These are phyloP conservation scores for Tinea pellionella DNA, from an alignment of 2,888 invertebrate genomes.

Conservation along the genomic window DNA sequence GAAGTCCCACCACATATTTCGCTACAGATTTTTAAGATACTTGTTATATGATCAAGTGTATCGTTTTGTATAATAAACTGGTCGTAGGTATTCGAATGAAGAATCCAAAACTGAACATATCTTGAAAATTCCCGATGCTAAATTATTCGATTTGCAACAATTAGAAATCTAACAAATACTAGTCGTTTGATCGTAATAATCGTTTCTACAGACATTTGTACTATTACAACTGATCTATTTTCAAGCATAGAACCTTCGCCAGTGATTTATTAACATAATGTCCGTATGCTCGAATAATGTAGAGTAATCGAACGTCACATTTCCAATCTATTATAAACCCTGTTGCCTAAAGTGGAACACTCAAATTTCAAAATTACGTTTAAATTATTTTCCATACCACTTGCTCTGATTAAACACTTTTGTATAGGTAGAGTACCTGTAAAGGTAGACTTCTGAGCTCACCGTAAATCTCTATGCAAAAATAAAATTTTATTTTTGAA, in stretches of 20 bases:
- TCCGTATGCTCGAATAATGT: background rate
- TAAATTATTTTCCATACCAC: slow-evolving; percentile 2
- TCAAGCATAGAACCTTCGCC: background rate
- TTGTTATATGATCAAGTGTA: too few relatives aligned
- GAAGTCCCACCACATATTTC: too few relatives aligned
- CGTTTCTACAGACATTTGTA: background rate
- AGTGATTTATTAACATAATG: slow-evolving; percentile 1
- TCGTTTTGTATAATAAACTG: too few relatives aligned
- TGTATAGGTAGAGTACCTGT: background rate
- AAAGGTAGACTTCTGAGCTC: background rate
- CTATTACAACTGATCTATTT: background rate
- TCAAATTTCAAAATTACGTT: background rate
- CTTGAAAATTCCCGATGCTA: too few relatives aligned
- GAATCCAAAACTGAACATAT: too few relatives aligned
- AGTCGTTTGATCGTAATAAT: background rate
- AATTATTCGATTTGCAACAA: too few relatives aligned
- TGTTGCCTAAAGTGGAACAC: background rate
- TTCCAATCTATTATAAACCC: background rate
- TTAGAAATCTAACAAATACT: too few relatives aligned
- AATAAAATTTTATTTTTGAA: too few relatives aligned
- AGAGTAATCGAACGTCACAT: background rate
- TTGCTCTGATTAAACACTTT: slow-evolving; percentile 4
- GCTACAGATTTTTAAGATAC: too few relatives aligned
- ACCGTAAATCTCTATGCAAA: background rate
- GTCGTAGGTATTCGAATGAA: too few relatives aligned